Conservation (phyloP, 2,888 invertebrate species). For the Cataglyphis albicans region DNA sequence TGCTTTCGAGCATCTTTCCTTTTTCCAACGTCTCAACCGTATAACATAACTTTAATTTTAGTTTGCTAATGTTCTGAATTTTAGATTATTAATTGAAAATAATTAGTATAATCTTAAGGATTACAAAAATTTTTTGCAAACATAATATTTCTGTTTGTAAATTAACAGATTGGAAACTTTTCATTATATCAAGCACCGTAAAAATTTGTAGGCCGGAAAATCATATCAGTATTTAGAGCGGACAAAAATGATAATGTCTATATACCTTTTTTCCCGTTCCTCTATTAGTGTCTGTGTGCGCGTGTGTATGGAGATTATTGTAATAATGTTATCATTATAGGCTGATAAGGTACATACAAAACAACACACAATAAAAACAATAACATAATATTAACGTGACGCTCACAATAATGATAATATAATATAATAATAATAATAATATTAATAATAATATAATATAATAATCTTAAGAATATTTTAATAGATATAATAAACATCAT, state of each 20-base stretch:
- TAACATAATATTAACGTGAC: conserved; percentile 86
- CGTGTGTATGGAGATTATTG: conserved; percentile 51
- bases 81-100: conserved; percentile 13
- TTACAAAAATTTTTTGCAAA: conserved; percentile 25
- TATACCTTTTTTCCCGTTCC: conserved; percentile 47
- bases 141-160: conserved; percentile 23
- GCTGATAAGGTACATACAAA: conserved; percentile 86
- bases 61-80: not conserved
- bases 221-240: conserved; percentile 41
- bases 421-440: conserved; percentile 84
- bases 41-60: conserved; percentile 38
- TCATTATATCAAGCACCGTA: not conserved
- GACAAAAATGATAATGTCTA: conserved; percentile 46
- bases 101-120: conserved; percentile 11
- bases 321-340: conserved; percentile 78
- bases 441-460: conserved; percentile 85
- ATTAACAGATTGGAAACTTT: not conserved
- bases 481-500: conserved; percentile 83
- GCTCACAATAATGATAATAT: conserved; percentile 86
- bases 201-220: conserved; percentile 19
- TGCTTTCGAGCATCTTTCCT: conserved; percentile 22
- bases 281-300: conserved; percentile 23
- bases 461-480: conserved; percentile 80
- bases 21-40: conserved; percentile 12
- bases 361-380: conserved; percentile 87